These are phyloP conservation scores for Dendrocincla fuliginosa DNA, from an alignment of 2,797 vertebrate genomes.

Conservation along the genomic window DNA sequence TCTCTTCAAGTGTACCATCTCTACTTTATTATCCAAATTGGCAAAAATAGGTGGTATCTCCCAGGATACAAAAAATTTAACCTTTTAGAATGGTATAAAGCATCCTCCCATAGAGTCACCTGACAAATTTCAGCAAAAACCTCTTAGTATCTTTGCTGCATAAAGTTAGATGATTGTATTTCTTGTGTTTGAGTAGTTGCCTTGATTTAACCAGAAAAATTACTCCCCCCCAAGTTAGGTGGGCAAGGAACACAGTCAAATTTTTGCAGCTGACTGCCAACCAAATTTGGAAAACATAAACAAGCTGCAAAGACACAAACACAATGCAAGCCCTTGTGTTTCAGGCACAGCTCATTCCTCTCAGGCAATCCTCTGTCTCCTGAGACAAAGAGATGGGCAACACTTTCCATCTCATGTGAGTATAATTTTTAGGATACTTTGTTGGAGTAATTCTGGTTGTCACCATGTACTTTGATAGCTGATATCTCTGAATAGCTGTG, in stretches of 20 bases:
- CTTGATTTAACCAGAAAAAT: background rate
- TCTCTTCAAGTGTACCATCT: background rate
- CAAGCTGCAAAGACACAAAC: background rate
- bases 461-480: background rate
- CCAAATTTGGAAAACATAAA: background rate
- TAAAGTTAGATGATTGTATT: background rate
- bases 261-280: background rate
- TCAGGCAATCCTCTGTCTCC: background rate
- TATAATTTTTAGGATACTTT: background rate
- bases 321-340: background rate
- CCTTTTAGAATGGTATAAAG: background rate
- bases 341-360: background rate
- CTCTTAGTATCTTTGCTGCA: background rate
- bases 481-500: background rate
- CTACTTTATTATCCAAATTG: background rate
- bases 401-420: background rate
- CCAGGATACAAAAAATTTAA: background rate
- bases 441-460: background rate
- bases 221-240: background rate
- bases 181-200: background rate
- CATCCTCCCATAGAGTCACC: background rate
- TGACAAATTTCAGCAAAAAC: background rate
- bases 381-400: background rate
- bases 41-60: background rate
- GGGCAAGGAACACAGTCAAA: background rate